These are phyloP conservation scores for Geotrupes spiniger DNA, from an alignment of 2,888 invertebrate genomes.

Conservation along the genomic window DNA sequence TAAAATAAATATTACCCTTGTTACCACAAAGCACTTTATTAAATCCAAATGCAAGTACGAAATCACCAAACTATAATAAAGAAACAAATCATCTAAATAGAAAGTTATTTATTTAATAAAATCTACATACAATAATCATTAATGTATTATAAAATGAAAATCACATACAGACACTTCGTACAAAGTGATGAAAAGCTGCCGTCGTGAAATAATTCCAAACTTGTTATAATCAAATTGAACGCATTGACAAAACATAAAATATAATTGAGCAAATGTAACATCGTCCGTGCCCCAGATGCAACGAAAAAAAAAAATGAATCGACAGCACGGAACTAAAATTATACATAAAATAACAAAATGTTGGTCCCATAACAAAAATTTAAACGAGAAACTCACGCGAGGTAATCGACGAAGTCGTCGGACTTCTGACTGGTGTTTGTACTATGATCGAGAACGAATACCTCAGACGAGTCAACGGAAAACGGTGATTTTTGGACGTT, in stretches of 20 bases:
- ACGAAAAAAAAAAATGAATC: slow-evolving; percentile 8
- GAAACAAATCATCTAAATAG: slow-evolving; percentile 23
- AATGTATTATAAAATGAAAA: slow-evolving; percentile 23
- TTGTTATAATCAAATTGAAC: slow-evolving; percentile 9
- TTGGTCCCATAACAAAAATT: slow-evolving; percentile 31
- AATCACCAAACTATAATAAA: slow-evolving; percentile 2
- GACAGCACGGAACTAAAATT: not conserved
- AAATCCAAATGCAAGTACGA: no score
- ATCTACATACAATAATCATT: slow-evolving; percentile 27
- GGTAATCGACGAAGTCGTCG: slow-evolving; percentile 11
- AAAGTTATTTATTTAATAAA: slow-evolving; percentile 28
- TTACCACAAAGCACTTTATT: no score
- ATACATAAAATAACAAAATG: slow-evolving; percentile 7
- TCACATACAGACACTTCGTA: slow-evolving; percentile 23
- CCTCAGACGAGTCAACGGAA: slow-evolving; percentile 10
- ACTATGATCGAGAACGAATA: slow-evolving; percentile 14
- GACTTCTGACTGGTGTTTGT: slow-evolving; percentile 20
- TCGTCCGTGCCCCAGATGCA: slow-evolving; percentile 10
- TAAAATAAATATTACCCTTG: no score
- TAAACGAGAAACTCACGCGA: slow-evolving; percentile 10
- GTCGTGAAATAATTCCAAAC: slow-evolving; percentile 11
- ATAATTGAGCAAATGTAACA: slow-evolving; percentile 20
- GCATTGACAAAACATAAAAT: slow-evolving; percentile 7
- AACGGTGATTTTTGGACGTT: not conserved
- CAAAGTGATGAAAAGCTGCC: slow-evolving; percentile 20